These are phyloP conservation scores for Drosophila nr. perissopoda DNA, from an alignment of 2,888 invertebrate genomes.

Conservation along the genomic window DNA sequence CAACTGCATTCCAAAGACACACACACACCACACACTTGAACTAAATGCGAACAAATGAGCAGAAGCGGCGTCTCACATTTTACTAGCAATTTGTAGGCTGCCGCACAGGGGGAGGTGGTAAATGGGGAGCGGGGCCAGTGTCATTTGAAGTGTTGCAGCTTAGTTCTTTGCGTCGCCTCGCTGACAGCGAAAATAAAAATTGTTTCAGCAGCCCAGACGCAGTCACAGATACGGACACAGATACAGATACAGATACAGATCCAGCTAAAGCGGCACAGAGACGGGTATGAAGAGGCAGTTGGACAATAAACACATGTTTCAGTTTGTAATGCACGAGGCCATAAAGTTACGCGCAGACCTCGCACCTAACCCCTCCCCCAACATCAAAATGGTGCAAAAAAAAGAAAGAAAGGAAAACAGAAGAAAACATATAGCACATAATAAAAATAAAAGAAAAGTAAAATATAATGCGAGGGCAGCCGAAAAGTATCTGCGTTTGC, in stretches of 20 bases:
- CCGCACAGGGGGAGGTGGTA: no score
- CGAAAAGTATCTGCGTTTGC: constrained; percentile 67
- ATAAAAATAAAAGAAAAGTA: constrained; percentile 36
- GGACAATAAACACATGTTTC: constrained; percentile 82
- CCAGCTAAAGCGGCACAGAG: not conserved
- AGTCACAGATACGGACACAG: constrained; percentile 4
- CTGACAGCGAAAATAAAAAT: constrained; percentile 72
- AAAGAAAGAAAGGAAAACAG: constrained; percentile 6
- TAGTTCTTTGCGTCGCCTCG: constrained; percentile 60
- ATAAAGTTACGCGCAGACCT: constrained; percentile 59
- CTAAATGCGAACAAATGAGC: constrained; percentile 57
- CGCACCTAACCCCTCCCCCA: constrained; percentile 9
- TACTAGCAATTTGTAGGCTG: constrained; percentile 28
- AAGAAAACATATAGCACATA: not conserved
- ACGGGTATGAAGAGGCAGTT: constrained; percentile 21
- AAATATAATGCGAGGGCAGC: constrained; percentile 56
- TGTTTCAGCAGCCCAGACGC: constrained; percentile 53
- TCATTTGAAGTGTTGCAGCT: constrained; percentile 75
- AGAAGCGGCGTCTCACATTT: constrained; percentile 42
- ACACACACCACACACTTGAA: constrained; percentile 12
- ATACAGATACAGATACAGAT: not conserved
- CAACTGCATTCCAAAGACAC: constrained; percentile 42
- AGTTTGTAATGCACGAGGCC: constrained; percentile 77
- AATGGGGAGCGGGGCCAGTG: constrained; percentile 23
- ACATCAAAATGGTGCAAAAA: constrained; percentile 54